Evolutionary conservation across 2,888 invertebrate species (phyloP).

Genomic region (Phortica magna): DNA sequence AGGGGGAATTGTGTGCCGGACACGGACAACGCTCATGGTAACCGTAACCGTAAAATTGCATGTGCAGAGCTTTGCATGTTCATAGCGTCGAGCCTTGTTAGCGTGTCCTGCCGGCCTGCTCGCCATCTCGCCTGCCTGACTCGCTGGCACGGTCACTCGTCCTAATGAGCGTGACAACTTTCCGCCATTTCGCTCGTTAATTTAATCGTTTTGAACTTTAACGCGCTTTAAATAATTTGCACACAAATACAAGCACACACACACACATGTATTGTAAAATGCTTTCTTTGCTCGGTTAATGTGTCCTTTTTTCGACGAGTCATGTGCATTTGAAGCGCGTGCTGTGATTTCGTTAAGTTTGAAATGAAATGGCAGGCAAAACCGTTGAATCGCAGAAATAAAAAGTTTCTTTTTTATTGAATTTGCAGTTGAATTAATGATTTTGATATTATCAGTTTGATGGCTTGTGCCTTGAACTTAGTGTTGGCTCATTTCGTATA

Average conservation of each 20-base stretch:
- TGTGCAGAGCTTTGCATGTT: slow-evolving; percentile 6
- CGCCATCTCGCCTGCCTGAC: background rate
- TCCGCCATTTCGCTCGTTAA: slow-evolving; percentile 20
- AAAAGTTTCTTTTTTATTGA: too few species aligned
- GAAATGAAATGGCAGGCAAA: too few species aligned
- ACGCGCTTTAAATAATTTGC: background rate
- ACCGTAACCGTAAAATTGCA: background rate
- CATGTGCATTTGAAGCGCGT: too few species aligned
- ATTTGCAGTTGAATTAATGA: too few species aligned
- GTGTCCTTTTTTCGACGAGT: too few species aligned
- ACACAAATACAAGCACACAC: too few species aligned
- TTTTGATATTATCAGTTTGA: too few species aligned
- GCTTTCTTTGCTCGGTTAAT: background rate
- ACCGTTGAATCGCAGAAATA: too few species aligned
- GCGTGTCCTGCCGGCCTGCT: background rate
- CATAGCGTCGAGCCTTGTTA: background rate
- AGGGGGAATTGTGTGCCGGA: too few species aligned
- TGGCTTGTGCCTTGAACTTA: too few species aligned
- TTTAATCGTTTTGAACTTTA: slow-evolving; percentile 30
- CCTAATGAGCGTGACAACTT: slow-evolving; percentile 29
- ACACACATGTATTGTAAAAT: background rate
- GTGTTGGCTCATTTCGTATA: too few species aligned
- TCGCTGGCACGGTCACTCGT: background rate
- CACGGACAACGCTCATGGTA: background rate
- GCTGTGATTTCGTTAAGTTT: too few species aligned